phyloP scores from a whole-genome alignment of 2,113 vertebrate species.

The Taxidea taxus region DNA sequence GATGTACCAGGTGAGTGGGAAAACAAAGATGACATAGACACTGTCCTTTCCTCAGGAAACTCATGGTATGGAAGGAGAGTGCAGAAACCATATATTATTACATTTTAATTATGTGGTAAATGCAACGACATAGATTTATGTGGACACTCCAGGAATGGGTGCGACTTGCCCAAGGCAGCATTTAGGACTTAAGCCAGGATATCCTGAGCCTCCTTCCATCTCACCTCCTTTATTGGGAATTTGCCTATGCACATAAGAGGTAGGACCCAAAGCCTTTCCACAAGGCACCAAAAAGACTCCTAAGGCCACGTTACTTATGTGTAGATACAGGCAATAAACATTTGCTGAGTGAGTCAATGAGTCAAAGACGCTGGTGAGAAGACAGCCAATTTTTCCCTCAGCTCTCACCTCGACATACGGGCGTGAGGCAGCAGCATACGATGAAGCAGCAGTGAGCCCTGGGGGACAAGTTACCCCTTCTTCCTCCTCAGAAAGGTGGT shows the following conservation, averaged over 20 bases:
- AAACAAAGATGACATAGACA: neutral
- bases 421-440: neutral
- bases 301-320: neutral
- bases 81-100: neutral
- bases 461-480: neutral
- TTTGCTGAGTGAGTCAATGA: slow-evolving; percentile 21
- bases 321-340: slow-evolving; percentile 27
- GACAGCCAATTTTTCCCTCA: neutral
- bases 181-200: neutral
- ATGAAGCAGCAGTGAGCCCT: neutral
- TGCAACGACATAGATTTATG: neutral
- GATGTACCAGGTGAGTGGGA: neutral
- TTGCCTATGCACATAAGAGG: neutral
- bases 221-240: neutral
- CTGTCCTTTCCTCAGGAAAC: neutral
- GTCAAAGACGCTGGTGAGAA: neutral
- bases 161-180: neutral
- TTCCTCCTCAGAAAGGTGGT: slow-evolving; percentile 10
- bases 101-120: neutral
- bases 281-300: neutral
- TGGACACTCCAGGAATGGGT: neutral
- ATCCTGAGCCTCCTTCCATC: neutral
- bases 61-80: neutral
- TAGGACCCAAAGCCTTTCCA: neutral
- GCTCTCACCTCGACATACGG: neutral